Percentiles rank a stretch among this genome's conserved stretches.
Conservation (phyloP, 2,888 invertebrate species). For the Phaedon cochleariae region DNA sequence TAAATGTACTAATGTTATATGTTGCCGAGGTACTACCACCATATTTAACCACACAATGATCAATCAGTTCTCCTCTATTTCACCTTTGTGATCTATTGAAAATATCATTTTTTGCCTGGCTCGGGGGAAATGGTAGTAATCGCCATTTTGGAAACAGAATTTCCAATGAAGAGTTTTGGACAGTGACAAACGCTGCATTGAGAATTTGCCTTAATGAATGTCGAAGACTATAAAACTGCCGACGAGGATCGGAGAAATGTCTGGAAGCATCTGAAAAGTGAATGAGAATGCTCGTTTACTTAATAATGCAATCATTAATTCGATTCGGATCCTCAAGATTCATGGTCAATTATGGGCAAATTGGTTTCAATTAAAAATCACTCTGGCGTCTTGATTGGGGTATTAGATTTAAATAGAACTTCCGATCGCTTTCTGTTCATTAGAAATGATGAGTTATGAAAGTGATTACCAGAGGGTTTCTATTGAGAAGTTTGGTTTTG, state of each 20-base stretch:
- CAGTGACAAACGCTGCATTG: too few relatives aligned
- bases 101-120: too few relatives aligned
- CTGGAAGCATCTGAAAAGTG: not conserved
- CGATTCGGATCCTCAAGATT: not conserved
- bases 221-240: not conserved
- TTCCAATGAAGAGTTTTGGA: too few relatives aligned
- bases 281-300: conserved; percentile 12
- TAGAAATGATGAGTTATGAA: not conserved
- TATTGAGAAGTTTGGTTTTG: too few relatives aligned
- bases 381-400: not conserved
- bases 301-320: conserved; percentile 15
- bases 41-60: not conserved
- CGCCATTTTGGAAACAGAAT: too few relatives aligned
- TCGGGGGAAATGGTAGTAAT: not conserved
- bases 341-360: not conserved
- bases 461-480: too few relatives aligned
- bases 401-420: not conserved
- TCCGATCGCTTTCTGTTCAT: not conserved
- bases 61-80: not conserved
- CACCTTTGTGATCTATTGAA: too few relatives aligned
- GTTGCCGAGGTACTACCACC: conserved; percentile 27
- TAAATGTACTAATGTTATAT: conserved; percentile 19
- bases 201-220: too few relatives aligned
- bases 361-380: conserved; percentile 7
- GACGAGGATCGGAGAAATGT: not conserved